Evolutionary conservation across 2,797 vertebrate genomes (phyloP), one percentile per base, ranked within the genome.

Genomic region (Orestias chungarensis): DNA sequence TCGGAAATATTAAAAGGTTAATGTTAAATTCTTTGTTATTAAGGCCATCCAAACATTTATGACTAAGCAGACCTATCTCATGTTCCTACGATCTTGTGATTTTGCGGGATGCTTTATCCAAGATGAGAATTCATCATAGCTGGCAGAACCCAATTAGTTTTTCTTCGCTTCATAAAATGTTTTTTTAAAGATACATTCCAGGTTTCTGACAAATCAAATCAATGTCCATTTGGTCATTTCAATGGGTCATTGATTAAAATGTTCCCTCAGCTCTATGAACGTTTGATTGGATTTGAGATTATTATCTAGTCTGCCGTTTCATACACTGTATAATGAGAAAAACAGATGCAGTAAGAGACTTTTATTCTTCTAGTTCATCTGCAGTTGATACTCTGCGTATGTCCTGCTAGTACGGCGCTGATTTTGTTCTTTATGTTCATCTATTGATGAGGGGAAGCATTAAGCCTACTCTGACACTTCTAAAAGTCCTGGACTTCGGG

Each of bases 141-240:
- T 0, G 0, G 14, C 17, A 46, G 33, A 82, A 87, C 83, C 71
- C 7, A 74, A 83, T 86, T 82, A 79, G 52, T 70, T 61, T 44
- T 20, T n/a, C 55, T 49, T 25, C 72, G 31, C 66, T 70, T 68
- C 27, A 67, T 25, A 27, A 73, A 80, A 87, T 84, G 65, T 73
- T 67, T 70, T 76, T 73, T 55, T n/a, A n/a, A n/a, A 80, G 83
- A 79, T 61, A 55, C 68, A 71, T 75, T 82, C 67, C 70, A 27
- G 27, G 25, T 68, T 57, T 77, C 46, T 66, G 65, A 68, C 29
- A 79, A 78, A 82, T 79, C 71, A 64, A 74, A 83, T 59, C 14
- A 80, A 54, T 40, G 0, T 61, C 70, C 44, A 67, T 59, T 47
- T 74, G 68, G 68, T 79, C 15, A 69, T 74, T 44, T 71, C 33